These are phyloP conservation scores for Lysiphlebus fabarum DNA, from an alignment of 1,140 invertebrate species.

Conservation along the genomic window DNA sequence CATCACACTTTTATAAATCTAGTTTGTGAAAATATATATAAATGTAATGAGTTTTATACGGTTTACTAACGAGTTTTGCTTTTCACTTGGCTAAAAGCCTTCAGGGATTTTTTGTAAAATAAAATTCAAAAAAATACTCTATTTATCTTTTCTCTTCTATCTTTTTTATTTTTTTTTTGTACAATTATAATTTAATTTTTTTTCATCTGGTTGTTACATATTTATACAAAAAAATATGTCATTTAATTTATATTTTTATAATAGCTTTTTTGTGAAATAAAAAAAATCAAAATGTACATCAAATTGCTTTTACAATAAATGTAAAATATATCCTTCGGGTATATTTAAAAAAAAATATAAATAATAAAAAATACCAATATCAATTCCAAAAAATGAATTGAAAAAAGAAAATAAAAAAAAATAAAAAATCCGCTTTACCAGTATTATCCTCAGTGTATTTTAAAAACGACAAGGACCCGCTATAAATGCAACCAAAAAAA, in stretches of 20 bases:
- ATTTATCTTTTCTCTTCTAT: too few species aligned
- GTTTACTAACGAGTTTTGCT: conserved; percentile 30
- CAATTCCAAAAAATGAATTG: too few species aligned
- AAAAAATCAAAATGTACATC: too few species aligned
- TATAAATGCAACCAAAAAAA: conserved; percentile 21
- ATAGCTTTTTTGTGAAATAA: too few species aligned
- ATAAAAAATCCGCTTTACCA: conserved; percentile 28
- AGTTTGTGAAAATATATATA: conserved; percentile 24
- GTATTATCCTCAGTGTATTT: conserved; percentile 26
- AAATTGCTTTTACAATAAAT: too few species aligned
- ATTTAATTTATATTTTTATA: too few species aligned
- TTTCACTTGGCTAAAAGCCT: conserved; percentile 17
- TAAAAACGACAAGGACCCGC: conserved; percentile 15
- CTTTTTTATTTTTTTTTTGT: neutral
- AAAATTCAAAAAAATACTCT: neutral
- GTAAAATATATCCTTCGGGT: too few species aligned
- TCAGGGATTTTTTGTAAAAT: neutral
- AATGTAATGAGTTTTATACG: conserved; percentile 30
- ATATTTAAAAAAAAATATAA: too few species aligned
- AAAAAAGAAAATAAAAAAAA: conserved; percentile 17
- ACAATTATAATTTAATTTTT: too few species aligned
- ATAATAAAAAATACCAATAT: too few species aligned
- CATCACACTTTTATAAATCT: conserved; percentile 15
- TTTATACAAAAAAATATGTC: too few species aligned
- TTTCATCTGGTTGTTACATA: too few species aligned